Percentiles rank a stretch among this genome's conserved stretches.
These are phyloP conservation scores for Phymastichus coffea DNA, from an alignment of 1,140 invertebrate genomes.

Conservation along the genomic window DNA sequence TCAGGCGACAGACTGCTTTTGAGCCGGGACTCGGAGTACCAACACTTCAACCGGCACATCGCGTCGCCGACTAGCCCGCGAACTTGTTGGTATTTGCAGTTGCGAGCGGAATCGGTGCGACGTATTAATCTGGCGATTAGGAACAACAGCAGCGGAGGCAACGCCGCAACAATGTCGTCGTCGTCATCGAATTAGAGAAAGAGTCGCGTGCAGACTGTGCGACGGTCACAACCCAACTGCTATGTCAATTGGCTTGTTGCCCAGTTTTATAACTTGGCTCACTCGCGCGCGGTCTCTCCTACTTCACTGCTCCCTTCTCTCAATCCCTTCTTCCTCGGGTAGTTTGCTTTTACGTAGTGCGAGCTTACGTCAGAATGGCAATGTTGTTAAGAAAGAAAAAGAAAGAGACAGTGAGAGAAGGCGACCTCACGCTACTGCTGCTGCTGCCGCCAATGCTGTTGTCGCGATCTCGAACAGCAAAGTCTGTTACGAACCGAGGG, in stretches of 20 bases:
- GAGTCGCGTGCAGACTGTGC: slow-evolving; percentile 43
- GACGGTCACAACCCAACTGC: slow-evolving; percentile 50
- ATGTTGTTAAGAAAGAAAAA: too few relatives aligned
- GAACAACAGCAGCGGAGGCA: slow-evolving; percentile 10
- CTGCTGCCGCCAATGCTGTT: background rate
- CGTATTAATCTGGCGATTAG: slow-evolving; percentile 21
- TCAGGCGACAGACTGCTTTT: too few relatives aligned
- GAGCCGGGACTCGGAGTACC: too few relatives aligned
- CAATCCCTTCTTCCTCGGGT: background rate
- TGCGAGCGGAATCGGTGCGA: too few relatives aligned
- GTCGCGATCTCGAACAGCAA: background rate
- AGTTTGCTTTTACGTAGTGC: slow-evolving; percentile 18
- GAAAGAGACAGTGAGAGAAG: too few relatives aligned
- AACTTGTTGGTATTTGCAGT: too few relatives aligned
- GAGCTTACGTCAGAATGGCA: slow-evolving; percentile 38
- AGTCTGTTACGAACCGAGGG: too few relatives aligned
- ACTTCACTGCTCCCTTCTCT: slow-evolving; percentile 14
- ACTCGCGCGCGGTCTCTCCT: slow-evolving; percentile 16
- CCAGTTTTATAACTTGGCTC: slow-evolving; percentile 54
- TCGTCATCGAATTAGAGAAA: slow-evolving; percentile 42
- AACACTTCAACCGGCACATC: too few relatives aligned
- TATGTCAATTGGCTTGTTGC: slow-evolving; percentile 58
- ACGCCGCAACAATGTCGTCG: background rate
- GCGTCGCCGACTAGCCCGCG: too few relatives aligned
- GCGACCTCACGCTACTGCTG: slow-evolving; percentile 9